These are phyloP conservation scores for Liodrosophila aerea DNA, from an alignment of 2,888 invertebrate genomes.

Conservation along the genomic window DNA sequence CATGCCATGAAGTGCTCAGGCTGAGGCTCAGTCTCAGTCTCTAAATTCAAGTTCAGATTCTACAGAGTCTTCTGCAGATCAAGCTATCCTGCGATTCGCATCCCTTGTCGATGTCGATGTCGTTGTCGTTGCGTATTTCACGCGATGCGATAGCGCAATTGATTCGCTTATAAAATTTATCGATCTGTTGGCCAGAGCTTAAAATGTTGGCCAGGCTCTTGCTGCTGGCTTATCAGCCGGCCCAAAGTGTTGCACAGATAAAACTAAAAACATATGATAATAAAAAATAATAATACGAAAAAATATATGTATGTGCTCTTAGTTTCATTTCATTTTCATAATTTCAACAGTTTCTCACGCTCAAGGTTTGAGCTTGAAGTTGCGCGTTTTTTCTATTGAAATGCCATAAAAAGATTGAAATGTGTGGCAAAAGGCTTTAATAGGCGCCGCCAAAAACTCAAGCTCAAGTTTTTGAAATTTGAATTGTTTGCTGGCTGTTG, in stretches of 20 bases:
- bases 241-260: slow-evolving; percentile 59
- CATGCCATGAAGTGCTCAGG: slow-evolving; percentile 16
- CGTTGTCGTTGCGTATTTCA: slow-evolving; percentile 62
- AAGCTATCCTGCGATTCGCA: slow-evolving; percentile 19
- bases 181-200: slow-evolving; percentile 64
- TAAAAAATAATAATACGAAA: slow-evolving; percentile 3
- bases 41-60: too few relatives aligned
- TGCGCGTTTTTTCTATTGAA: slow-evolving; percentile 65
- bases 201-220: slow-evolving; percentile 44
- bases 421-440: slow-evolving; percentile 60
- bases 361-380: slow-evolving; percentile 16
- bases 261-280: slow-evolving; percentile 12
- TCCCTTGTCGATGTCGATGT: slow-evolving; percentile 27
- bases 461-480: background rate
- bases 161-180: slow-evolving; percentile 80
- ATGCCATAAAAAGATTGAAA: slow-evolving; percentile 76
- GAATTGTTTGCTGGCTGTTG: background rate
- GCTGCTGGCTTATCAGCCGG: slow-evolving; percentile 54
- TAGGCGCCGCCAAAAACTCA: slow-evolving; percentile 62
- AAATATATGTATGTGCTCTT: background rate
- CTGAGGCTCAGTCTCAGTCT: too few relatives aligned
- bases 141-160: slow-evolving; percentile 76
- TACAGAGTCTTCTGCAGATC: too few relatives aligned
- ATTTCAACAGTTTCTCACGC: slow-evolving; percentile 70
- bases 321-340: slow-evolving; percentile 62